Evolutionary conservation across 2,888 invertebrate species (phyloP).

Genomic region (Drosophila rubida): DNA sequence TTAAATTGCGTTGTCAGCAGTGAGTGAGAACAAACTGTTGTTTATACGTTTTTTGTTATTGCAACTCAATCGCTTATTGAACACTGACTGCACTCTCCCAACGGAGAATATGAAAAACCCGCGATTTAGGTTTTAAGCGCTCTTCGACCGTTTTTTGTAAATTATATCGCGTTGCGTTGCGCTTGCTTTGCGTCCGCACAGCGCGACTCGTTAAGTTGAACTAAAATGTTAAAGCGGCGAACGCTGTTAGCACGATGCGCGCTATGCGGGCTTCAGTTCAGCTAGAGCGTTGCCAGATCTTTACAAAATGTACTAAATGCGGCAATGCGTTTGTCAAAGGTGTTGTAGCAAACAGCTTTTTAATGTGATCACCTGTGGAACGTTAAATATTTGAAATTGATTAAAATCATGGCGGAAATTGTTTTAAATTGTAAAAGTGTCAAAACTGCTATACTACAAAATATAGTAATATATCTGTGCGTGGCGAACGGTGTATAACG

Average conservation of each 20-base stretch:
- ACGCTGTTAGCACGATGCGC: slow-evolving; percentile 1
- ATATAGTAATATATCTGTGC: neutral
- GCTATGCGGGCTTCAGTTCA: slow-evolving; percentile 23
- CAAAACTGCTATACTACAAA: neutral
- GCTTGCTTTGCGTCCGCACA: slow-evolving; percentile 28
- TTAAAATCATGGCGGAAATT: neutral
- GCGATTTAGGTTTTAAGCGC: slow-evolving; percentile 14
- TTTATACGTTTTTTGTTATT: slow-evolving; percentile 29
- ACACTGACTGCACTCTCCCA: slow-evolving; percentile 20
- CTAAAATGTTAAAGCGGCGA: slow-evolving; percentile 39
- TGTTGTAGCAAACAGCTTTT: slow-evolving; percentile 28
- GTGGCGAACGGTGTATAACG: neutral
- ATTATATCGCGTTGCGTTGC: neutral
- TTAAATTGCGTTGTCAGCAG: slow-evolving; percentile 53
- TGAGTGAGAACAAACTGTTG: slow-evolving; percentile 38
- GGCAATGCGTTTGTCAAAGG: neutral
- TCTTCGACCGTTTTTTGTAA: slow-evolving; percentile 9
- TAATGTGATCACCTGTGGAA: neutral
- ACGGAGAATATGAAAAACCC: slow-evolving; percentile 26
- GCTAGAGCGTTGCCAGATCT: slow-evolving; percentile 32
- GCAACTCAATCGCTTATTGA: slow-evolving; percentile 22
- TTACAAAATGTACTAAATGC: slow-evolving; percentile 25
- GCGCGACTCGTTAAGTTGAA: slow-evolving; percentile 34
- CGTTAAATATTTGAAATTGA: slow-evolving; percentile 8
- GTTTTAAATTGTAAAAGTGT: neutral